These are phyloP conservation scores for Lasioglossum zephyrum DNA, from an alignment of 2,888 invertebrate species.

Conservation along the genomic window DNA sequence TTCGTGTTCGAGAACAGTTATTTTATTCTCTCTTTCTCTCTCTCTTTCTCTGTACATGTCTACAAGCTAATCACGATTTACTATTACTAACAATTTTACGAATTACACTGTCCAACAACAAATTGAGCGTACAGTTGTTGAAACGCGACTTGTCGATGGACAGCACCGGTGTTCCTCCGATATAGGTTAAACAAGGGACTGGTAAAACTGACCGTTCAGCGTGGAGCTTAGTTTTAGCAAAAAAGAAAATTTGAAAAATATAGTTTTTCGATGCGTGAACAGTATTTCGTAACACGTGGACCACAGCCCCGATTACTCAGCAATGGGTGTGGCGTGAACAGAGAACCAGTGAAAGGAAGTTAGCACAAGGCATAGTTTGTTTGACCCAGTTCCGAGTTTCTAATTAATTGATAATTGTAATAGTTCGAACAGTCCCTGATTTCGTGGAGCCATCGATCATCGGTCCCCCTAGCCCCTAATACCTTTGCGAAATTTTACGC, in stretches of 20 bases:
- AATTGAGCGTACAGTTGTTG: not conserved
- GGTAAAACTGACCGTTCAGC: not conserved
- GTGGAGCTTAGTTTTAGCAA: not conserved
- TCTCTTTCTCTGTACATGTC: not conserved
- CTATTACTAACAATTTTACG: too few species aligned
- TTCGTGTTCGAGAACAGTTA: constrained; percentile 49
- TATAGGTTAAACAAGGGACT: not conserved
- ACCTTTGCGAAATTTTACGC: not conserved
- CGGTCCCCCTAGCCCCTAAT: not conserved
- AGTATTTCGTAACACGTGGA: constrained; percentile 3
- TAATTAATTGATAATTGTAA: constrained; percentile 13
- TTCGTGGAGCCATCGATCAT: constrained; percentile 2
- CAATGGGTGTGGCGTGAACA: not conserved
- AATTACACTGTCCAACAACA: not conserved
- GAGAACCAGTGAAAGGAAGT: constrained; percentile 7
- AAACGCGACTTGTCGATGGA: not conserved
- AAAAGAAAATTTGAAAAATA: not conserved
- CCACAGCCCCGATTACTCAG: not conserved
- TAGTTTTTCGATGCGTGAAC: not conserved
- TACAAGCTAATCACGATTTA: not conserved
- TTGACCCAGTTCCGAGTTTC: constrained; percentile 11
- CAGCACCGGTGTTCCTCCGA: not conserved
- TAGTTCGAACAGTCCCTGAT: constrained; percentile 10
- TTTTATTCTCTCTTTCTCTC: not conserved
- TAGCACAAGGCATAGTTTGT: not conserved